Evolutionary conservation across 2,888 invertebrate species (phyloP).

Genomic region (Pandemis cinnamomeana): DNA sequence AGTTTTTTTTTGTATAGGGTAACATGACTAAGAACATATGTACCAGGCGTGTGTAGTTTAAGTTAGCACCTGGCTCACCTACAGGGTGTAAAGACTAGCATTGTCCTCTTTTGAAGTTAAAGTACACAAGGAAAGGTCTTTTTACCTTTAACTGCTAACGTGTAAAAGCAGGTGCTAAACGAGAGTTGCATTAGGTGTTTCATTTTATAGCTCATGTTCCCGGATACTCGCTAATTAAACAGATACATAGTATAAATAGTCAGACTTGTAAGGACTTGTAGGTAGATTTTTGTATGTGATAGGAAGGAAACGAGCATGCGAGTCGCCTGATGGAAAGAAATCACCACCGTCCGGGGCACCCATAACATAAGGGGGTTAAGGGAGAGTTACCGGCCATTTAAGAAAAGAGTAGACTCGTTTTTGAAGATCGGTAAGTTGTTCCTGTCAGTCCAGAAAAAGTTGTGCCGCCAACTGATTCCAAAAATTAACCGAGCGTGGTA

Average conservation of each 20-base stretch:
- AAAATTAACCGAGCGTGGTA: too few relatives aligned
- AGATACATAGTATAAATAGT: background rate
- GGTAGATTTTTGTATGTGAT: too few relatives aligned
- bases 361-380: too few relatives aligned
- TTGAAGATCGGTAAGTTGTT: too few relatives aligned
- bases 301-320: too few relatives aligned
- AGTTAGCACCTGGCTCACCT: constrained; percentile 31
- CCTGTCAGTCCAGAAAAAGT: too few relatives aligned
- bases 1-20: background rate
- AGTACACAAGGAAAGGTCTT: constrained; percentile 8
- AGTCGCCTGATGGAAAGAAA: too few relatives aligned
- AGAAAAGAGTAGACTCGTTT: too few relatives aligned
- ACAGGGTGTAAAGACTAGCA: constrained; percentile 19
- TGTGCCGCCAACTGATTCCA: too few relatives aligned
- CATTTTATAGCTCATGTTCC: constrained; percentile 9
- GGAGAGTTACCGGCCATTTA: too few relatives aligned
- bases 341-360: too few relatives aligned
- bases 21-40: background rate
- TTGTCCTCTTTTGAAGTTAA: constrained; percentile 19
- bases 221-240: constrained; percentile 2
- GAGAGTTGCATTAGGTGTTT: background rate
- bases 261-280: too few relatives aligned
- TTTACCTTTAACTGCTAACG: constrained; percentile 24
- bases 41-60: background rate
- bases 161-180: constrained; percentile 37